Conservation (phyloP, 1,140 invertebrate species). For the Phymastichus coffea region DNA sequence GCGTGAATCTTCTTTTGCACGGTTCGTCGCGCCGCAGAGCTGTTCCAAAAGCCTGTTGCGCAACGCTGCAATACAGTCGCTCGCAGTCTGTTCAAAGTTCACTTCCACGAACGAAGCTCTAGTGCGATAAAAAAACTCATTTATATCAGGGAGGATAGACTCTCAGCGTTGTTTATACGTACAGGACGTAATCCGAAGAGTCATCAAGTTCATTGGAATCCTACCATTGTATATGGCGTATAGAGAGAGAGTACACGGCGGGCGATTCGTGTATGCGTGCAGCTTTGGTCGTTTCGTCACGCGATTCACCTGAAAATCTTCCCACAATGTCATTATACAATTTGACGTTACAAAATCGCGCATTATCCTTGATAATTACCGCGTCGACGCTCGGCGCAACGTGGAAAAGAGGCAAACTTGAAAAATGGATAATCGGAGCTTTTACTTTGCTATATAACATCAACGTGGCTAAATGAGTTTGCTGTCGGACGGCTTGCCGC, state of each 20-base stretch:
- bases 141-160: too few species aligned
- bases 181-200: not conserved
- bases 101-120: not conserved
- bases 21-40: too few species aligned
- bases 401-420: not conserved
- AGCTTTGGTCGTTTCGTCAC: not conserved
- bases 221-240: not conserved
- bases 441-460: not conserved
- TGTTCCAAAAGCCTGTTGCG: too few species aligned
- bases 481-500: too few species aligned
- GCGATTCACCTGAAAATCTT: constrained; percentile 1
- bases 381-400: not conserved
- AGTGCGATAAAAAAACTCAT: not conserved
- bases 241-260: not conserved
- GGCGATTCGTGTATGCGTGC: too few species aligned
- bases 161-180: not conserved
- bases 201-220: not conserved
- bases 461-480: not conserved
- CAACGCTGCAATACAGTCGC: too few species aligned
- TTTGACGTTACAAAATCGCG: constrained; percentile 7
- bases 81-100: not conserved
- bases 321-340: constrained; percentile 13
- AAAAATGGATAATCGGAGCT: not conserved
- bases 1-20: too few species aligned
- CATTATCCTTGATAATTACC: constrained; percentile 1